A percentile compares a stretch with the other conserved stretches of the same genome.
These are phyloP conservation scores for Echeneis naucrates DNA, from an alignment of 2,797 vertebrate genomes.

Conservation along the genomic window DNA sequence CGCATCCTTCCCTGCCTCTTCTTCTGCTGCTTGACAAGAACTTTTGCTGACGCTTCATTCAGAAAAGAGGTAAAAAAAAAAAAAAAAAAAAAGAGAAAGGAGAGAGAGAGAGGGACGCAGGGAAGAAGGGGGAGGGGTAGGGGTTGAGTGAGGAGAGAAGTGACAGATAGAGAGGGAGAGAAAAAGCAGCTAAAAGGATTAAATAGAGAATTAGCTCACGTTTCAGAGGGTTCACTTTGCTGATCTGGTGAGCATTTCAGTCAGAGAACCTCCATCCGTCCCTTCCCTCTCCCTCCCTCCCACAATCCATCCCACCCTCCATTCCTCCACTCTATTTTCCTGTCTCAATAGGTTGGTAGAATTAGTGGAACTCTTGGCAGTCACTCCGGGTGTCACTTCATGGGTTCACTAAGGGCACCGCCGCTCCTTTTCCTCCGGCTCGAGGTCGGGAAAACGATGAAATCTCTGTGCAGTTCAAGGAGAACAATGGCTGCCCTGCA, in stretches of 20 bases:
- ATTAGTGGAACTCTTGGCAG: slow-evolving; percentile 79
- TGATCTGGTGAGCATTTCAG: slow-evolving; percentile 83
- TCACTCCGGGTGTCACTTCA: slow-evolving; percentile 83
- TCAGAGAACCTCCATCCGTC: slow-evolving; percentile 67
- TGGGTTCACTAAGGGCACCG: slow-evolving; percentile 82
- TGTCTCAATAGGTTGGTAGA: slow-evolving; percentile 78
- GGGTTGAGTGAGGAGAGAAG: slow-evolving; percentile 68
- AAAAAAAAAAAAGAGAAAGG: not conserved
- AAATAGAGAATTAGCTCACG: slow-evolving; percentile 83
- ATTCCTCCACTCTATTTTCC: slow-evolving; percentile 73
- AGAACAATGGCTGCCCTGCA: slow-evolving; percentile 85
- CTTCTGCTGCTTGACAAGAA: slow-evolving; percentile 70
- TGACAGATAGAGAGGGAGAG: slow-evolving; percentile 66
- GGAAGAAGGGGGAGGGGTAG: slow-evolving; percentile 32
- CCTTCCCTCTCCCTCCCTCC: slow-evolving; percentile 57
- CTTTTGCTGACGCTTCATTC: slow-evolving; percentile 78
- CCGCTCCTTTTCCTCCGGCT: slow-evolving; percentile 70
- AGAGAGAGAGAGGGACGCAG: slow-evolving; percentile 30
- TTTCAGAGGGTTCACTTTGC: slow-evolving; percentile 84
- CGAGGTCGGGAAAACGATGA: slow-evolving; percentile 80
- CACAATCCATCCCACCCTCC: slow-evolving; percentile 56
- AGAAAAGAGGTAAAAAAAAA: slow-evolving; percentile 47
- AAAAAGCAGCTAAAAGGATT: slow-evolving; percentile 82
- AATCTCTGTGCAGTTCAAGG: slow-evolving; percentile 84
- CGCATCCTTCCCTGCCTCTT: slow-evolving; percentile 54